These are phyloP conservation scores for Corella eumyota DNA, from an alignment of 23 tunicate genomes.

Conservation along the genomic window DNA sequence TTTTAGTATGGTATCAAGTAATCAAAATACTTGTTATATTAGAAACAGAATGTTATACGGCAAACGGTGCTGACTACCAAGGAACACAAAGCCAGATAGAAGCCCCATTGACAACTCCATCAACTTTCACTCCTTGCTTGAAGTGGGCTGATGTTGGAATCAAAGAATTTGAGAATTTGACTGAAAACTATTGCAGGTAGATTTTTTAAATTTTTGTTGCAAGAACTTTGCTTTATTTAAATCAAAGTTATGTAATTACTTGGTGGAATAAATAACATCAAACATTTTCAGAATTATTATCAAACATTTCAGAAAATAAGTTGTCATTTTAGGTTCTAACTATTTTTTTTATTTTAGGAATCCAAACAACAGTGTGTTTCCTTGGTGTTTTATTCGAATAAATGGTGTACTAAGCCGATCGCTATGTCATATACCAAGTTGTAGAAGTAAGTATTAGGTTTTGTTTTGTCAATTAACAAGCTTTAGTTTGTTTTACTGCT, in stretches of 20 bases:
- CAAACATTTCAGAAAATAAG: too few relatives aligned
- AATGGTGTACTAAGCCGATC: slow-evolving; percentile 7
- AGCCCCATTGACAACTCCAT: not conserved
- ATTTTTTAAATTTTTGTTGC: too few relatives aligned
- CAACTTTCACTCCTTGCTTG: slow-evolving; percentile 24
- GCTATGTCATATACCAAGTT: slow-evolving; percentile 47
- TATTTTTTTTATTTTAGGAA: slow-evolving; percentile 32
- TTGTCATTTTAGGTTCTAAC: too few relatives aligned
- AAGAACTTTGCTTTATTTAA: too few relatives aligned
- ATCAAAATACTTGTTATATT: too few relatives aligned
- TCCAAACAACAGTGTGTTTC: slow-evolving; percentile 47
- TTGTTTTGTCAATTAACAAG: too few relatives aligned
- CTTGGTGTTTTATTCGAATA: slow-evolving; percentile 45
- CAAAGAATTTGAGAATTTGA: slow-evolving; percentile 8
- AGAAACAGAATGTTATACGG: slow-evolving; percentile 71
- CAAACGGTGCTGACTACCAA: slow-evolving; percentile 45
- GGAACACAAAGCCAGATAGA: slow-evolving; percentile 33
- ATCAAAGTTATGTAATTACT: too few relatives aligned
- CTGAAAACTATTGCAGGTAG: slow-evolving; percentile 66
- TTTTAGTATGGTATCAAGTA: too few relatives aligned
- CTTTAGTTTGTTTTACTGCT: too few relatives aligned
- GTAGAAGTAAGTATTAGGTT: slow-evolving; percentile 64
- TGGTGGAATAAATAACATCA: too few relatives aligned
- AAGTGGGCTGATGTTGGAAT: slow-evolving; percentile 25
- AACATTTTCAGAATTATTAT: too few relatives aligned